Percentiles rank a stretch among this genome's conserved stretches.
These are phyloP conservation scores for Limanda limanda DNA, from an alignment of 2,113 vertebrate species.

Conservation along the genomic window DNA sequence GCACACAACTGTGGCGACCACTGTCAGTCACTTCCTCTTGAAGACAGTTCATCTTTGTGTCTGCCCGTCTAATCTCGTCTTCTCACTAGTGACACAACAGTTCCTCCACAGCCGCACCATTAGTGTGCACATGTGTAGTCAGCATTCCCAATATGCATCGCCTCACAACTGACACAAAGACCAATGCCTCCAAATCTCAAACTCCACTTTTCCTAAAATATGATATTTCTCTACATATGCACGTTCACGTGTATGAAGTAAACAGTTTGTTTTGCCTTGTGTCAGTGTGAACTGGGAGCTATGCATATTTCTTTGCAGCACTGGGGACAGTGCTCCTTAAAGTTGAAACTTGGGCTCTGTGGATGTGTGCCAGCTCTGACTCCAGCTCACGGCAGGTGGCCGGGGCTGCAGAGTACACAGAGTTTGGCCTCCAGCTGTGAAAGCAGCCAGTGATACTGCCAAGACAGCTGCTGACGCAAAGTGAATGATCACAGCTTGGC, in stretches of 20 bases:
- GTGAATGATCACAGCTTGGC: conserved; percentile 66
- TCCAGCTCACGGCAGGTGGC: conserved; percentile 53
- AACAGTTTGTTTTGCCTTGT: background rate
- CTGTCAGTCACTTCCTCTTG: conserved; percentile 63
- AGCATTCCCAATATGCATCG: conserved; percentile 3
- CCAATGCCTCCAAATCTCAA: background rate
- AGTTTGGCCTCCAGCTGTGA: conserved; percentile 65
- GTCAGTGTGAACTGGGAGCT: background rate
- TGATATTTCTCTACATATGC: background rate
- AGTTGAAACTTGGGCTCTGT: conserved; percentile 34
- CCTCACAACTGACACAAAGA: background rate
- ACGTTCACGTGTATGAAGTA: background rate
- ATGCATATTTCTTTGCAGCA: conserved; percentile 17
- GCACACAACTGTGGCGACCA: conserved; percentile 11
- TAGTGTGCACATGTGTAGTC: conserved; percentile 14
- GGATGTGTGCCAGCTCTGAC: conserved; percentile 42
- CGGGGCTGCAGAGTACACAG: conserved; percentile 55
- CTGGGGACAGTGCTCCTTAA: conserved; percentile 24
- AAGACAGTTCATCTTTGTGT: conserved; percentile 43
- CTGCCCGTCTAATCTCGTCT: conserved; percentile 25
- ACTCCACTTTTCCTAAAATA: background rate
- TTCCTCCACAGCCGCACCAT: conserved; percentile 7
- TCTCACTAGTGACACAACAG: conserved; percentile 41
- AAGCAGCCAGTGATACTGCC: conserved; percentile 49
- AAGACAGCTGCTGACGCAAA: conserved; percentile 65